These are phyloP conservation scores for Ochlodes sylvanus DNA, from an alignment of 2,888 invertebrate species.

Conservation along the genomic window DNA sequence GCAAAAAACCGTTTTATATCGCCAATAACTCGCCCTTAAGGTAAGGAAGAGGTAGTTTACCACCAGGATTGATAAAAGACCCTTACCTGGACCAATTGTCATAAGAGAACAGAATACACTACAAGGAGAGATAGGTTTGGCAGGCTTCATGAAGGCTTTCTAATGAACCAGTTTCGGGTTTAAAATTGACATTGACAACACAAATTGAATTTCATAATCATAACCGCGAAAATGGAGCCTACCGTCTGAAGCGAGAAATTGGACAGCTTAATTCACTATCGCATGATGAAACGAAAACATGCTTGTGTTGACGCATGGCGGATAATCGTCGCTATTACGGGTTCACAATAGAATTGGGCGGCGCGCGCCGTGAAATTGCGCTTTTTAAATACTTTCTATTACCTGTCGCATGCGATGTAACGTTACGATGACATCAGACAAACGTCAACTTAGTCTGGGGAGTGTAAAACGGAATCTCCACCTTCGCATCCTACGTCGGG, in stretches of 20 bases:
- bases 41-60: too few relatives aligned
- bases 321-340: constrained; percentile 75
- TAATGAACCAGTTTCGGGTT: not conserved
- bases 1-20: too few relatives aligned
- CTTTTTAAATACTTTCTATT: constrained; percentile 81
- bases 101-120: too few relatives aligned
- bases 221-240: constrained; percentile 18
- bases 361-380: constrained; percentile 77
- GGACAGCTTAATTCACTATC: constrained; percentile 37
- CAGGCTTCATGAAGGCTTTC: too few relatives aligned
- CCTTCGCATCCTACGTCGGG: not conserved
- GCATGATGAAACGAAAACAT: constrained; percentile 49
- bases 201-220: constrained; percentile 26
- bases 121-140: too few relatives aligned
- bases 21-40: too few relatives aligned
- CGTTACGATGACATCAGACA: constrained; percentile 7
- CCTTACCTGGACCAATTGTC: too few relatives aligned
- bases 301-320: constrained; percentile 54
- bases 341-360: constrained; percentile 82
- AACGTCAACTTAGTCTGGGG: constrained; percentile 7
- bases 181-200: constrained; percentile 8
- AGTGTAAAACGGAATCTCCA: not conserved
- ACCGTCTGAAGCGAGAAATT: constrained; percentile 35
- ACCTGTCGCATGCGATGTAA: constrained; percentile 43
- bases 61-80: too few relatives aligned